A percentile compares a stretch with the other conserved stretches of the same genome.
Conservation (phyloP, 2,888 invertebrate species). For the Crocallis elinguaria region DNA sequence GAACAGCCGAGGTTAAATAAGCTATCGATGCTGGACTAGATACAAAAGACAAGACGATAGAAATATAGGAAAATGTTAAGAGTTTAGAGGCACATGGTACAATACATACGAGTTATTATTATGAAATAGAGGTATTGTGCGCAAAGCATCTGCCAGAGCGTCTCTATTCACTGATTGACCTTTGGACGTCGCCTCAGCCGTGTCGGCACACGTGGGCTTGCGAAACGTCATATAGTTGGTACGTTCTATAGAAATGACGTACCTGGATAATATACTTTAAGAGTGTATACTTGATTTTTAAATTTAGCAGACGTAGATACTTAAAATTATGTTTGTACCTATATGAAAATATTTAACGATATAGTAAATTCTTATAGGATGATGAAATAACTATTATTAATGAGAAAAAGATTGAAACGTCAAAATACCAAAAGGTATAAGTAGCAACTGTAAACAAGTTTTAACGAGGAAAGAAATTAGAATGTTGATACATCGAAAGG, state of each 20-base stretch:
- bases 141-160: conserved; percentile 64
- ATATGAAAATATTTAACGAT: no score
- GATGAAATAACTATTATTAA: no score
- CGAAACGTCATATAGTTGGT: conserved; percentile 47
- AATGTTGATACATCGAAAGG: conserved; percentile 18
- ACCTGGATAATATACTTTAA: not conserved
- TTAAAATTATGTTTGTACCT: no score
- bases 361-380: no score
- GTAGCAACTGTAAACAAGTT: conserved; percentile 16
- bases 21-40: conserved; percentile 49
- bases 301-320: no score
- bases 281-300: not conserved
- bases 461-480: conserved; percentile 10
- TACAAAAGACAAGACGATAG: conserved; percentile 31
- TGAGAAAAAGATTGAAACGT: no score
- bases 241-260: conserved; percentile 41
- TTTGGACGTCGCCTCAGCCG: conserved; percentile 50
- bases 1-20: conserved; percentile 58
- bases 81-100: conserved; percentile 27
- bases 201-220: conserved; percentile 60
- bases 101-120: conserved; percentile 49
- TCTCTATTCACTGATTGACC: conserved; percentile 72
- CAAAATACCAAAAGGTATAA: conserved; percentile 5
- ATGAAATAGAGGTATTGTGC: conserved; percentile 57
- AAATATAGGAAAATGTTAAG: conserved; percentile 13